phyloP scores from a whole-genome alignment of 2,113 vertebrate species.

The Indri indri region DNA sequence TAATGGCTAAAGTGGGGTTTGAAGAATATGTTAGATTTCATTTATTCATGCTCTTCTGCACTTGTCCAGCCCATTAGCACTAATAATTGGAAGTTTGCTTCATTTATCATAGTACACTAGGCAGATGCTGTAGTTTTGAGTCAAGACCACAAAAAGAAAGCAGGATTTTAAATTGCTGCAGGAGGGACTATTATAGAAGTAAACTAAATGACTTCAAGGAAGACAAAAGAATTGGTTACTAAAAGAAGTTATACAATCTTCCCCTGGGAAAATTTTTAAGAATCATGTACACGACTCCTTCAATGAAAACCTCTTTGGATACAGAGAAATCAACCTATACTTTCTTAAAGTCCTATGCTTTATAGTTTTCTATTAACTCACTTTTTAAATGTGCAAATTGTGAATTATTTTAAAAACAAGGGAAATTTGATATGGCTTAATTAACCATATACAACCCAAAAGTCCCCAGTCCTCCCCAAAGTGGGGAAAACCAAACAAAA shows the following conservation, averaged over 20 bases:
- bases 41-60: neutral
- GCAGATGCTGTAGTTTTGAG: slow-evolving; percentile 9
- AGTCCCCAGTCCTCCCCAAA: neutral
- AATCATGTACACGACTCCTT: neutral
- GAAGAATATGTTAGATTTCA: slow-evolving; percentile 9
- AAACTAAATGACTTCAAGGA: slow-evolving; percentile 29
- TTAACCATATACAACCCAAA: neutral
- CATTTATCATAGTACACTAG: slow-evolving; percentile 22
- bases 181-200: neutral
- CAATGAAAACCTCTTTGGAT: neutral
- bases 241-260: neutral
- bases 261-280: neutral
- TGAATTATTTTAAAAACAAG: neutral
- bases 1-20: neutral
- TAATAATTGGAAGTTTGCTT: slow-evolving; percentile 32
- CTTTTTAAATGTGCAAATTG: neutral
- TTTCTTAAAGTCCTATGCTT: neutral
- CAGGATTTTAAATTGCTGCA: neutral
- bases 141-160: slow-evolving; percentile 31
- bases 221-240: neutral
- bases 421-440: neutral
- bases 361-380: neutral
- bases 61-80: neutral
- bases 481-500: neutral
- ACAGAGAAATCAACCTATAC: neutral